Evolutionary conservation across 2,888 invertebrate species (phyloP).

Genomic region (Drosophila tripunctata): DNA sequence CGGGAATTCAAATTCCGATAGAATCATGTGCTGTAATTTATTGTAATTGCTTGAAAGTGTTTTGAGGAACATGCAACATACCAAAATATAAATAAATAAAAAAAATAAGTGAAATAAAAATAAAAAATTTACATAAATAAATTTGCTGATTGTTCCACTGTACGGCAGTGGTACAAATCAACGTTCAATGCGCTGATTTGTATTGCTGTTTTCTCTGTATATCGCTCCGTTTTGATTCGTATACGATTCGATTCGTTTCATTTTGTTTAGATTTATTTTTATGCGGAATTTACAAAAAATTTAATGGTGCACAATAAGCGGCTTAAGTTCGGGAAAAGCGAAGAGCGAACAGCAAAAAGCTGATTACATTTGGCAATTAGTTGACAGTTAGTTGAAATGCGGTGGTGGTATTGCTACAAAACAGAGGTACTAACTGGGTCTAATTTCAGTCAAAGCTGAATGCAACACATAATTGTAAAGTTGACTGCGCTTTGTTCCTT

Average conservation of each 20-base stretch:
- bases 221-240: neutral
- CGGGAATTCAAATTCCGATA: too few species aligned
- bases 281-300: constrained; percentile 57
- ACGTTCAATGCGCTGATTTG: neutral
- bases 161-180: constrained; percentile 1
- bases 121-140: too few species aligned
- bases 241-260: constrained; percentile 27
- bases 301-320: constrained; percentile 73
- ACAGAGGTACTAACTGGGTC: neutral
- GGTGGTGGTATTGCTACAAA: neutral
- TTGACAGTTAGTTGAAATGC: constrained; percentile 58
- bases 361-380: constrained; percentile 78
- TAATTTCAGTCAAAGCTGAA: constrained; percentile 9
- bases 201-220: neutral
- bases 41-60: too few species aligned
- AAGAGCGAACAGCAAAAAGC: constrained; percentile 54
- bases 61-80: too few species aligned
- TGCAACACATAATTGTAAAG: neutral
- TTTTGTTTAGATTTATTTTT: constrained; percentile 58
- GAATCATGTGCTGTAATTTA: too few species aligned
- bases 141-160: neutral
- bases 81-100: too few species aligned
- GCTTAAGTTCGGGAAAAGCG: constrained; percentile 62
- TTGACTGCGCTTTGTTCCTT: neutral
- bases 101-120: too few species aligned